Evolutionary conservation across 2,113 vertebrate species (phyloP).

Genomic region (Otolemur garnettii): DNA sequence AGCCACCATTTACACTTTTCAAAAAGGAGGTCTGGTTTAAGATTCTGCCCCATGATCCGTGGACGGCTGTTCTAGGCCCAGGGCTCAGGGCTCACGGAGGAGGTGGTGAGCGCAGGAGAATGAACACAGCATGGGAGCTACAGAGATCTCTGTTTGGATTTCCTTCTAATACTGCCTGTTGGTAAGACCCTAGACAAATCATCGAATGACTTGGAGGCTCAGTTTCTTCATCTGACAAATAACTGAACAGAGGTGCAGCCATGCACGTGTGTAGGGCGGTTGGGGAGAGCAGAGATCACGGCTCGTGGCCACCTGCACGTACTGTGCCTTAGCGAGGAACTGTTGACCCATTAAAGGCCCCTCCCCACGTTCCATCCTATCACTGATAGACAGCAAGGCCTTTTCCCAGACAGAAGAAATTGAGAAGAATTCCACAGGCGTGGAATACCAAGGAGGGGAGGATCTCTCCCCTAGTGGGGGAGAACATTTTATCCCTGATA

Average conservation of each 20-base stretch:
- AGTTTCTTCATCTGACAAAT: background rate
- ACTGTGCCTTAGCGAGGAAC: background rate
- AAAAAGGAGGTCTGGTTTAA: background rate
- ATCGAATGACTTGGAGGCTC: background rate
- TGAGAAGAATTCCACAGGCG: background rate
- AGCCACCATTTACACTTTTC: no score
- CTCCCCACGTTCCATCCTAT: background rate
- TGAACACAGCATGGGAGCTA: background rate
- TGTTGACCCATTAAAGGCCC: background rate
- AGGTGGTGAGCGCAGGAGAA: background rate
- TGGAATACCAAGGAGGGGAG: no score
- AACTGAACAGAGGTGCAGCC: background rate
- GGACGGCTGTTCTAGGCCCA: background rate
- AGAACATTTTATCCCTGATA: background rate
- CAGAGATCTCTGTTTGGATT: background rate
- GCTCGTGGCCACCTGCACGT: background rate
- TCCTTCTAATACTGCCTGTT: background rate
- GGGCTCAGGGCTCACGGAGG: background rate
- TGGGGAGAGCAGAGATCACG: background rate
- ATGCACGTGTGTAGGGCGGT: fast-evolving
- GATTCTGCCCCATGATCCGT: background rate
- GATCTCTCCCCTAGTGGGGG: background rate
- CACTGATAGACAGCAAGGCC: background rate
- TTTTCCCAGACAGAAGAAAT: background rate
- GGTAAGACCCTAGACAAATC: background rate